A percentile compares a stretch with the other conserved stretches of the same genome.
Conservation (phyloP, 2,113 vertebrate species). For the Sitta europaea region DNA sequence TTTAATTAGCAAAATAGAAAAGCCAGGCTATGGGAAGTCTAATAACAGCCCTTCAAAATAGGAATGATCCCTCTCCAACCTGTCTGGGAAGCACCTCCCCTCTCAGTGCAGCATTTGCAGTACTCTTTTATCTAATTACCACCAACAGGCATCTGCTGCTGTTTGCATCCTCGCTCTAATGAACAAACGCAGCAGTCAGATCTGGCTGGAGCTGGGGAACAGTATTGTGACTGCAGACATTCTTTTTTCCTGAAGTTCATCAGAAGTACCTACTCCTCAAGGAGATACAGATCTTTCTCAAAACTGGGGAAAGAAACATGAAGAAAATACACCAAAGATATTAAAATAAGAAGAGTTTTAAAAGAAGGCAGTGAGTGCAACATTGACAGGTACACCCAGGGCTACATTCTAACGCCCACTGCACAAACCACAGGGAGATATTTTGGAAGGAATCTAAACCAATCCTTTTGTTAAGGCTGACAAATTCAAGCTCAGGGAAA, state of each 20-base stretch:
- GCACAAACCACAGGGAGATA: background rate
- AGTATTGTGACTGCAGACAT: background rate
- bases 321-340: background rate
- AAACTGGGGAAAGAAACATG: background rate
- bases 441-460: background rate
- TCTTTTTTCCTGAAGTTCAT: background rate
- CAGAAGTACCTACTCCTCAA: background rate
- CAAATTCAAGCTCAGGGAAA: background rate
- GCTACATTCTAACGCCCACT: background rate
- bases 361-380: background rate
- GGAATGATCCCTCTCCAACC: background rate
- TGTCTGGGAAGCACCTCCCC: background rate
- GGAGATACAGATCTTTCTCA: background rate
- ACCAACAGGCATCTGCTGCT: slow-evolving; percentile 43
- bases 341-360: background rate
- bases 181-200: background rate
- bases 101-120: background rate
- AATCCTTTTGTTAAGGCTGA: background rate
- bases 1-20: background rate
- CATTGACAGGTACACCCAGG: rapidly evolving
- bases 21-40: background rate
- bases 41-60: background rate
- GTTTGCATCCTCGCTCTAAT: background rate
- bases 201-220: background rate
- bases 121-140: slow-evolving; percentile 10